Evolutionary conservation across 2,888 invertebrate species (phyloP), one percentile per base, ranked within the genome.

Genomic region (Stegana nigrithorax): DNA sequence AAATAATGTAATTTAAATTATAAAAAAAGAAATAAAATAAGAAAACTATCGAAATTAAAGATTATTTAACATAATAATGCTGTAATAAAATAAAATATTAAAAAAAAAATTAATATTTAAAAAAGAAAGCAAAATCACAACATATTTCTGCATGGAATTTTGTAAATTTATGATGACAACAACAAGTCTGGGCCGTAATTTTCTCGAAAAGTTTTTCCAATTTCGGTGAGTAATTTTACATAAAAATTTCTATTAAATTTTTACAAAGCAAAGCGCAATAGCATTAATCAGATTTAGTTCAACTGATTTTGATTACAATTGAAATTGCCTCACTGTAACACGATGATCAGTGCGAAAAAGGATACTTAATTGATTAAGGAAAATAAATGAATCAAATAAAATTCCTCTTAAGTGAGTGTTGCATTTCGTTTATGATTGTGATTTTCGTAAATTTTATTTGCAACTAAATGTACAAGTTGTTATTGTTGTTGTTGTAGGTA

Each of bases 161-260:
- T 36, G 36, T n/a, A 36, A 36, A 36, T 36, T 36, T 23, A 47
- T 10, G 50, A 75, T 78, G 78, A 76, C 75, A 62, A 78, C 75
- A 57, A 75, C 68, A 73, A 78, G 75, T 69, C 66, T 75, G 67
- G 75, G 77, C 58, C 68, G 75, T 62, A 78, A 75, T 59, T 60
- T 75, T 66, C 77, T 75, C 77, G 75, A 75, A 72, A 75, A 76
- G 70, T 75, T 75, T 65, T 76, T 75, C 70, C 74, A 77, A 63
- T 78, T 78, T 78, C 75, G 75, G 75, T 75, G 64, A 75, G 75
- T 72, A 59, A 23, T 25, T 6, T 29, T 29, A 29, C 10, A 7
- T 29, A 29, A 7, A 29, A 29, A 29, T 29, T 7, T 10, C 6
- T 29, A 29, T 29, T 29, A 29, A 6, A 29, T 29, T 7, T 7